Evolutionary conservation across 2,113 vertebrate genomes (phyloP).

Genomic region (Rostratula benghalensis): DNA sequence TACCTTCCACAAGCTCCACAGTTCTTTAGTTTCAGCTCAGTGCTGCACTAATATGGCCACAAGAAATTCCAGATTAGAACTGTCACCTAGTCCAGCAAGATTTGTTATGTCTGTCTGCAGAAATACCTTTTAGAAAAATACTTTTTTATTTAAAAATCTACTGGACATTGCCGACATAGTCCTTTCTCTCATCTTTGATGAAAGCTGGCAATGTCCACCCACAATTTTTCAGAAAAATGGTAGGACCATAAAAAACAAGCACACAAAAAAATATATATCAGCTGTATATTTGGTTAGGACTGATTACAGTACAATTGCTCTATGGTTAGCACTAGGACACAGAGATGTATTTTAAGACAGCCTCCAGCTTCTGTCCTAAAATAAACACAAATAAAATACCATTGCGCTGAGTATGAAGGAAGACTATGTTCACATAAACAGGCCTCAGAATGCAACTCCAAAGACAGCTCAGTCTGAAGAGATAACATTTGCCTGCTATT

Average conservation of each 20-base stretch:
- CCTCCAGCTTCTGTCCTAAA: conserved; percentile 4
- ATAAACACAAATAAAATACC: conserved; percentile 56
- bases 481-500: conserved; percentile 55
- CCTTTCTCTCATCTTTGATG: background rate
- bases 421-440: conserved; percentile 5
- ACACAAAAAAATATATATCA: too few relatives aligned
- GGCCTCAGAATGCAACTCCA: background rate
- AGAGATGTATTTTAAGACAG: conserved; percentile 29
- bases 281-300: background rate
- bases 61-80: background rate
- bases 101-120: background rate
- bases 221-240: background rate
- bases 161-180: rapidly evolving
- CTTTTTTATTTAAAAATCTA: background rate
- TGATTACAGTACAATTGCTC: background rate
- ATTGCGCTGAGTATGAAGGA: background rate
- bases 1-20: background rate
- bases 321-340: background rate
- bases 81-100: background rate
- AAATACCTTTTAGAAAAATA: background rate
- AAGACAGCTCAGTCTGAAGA: conserved; percentile 40
- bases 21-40: background rate
- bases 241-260: background rate
- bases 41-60: rapidly evolving
- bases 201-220: background rate